Evolutionary conservation across 2,797 vertebrate genomes (phyloP).

Genomic region (Morus bassanus): DNA sequence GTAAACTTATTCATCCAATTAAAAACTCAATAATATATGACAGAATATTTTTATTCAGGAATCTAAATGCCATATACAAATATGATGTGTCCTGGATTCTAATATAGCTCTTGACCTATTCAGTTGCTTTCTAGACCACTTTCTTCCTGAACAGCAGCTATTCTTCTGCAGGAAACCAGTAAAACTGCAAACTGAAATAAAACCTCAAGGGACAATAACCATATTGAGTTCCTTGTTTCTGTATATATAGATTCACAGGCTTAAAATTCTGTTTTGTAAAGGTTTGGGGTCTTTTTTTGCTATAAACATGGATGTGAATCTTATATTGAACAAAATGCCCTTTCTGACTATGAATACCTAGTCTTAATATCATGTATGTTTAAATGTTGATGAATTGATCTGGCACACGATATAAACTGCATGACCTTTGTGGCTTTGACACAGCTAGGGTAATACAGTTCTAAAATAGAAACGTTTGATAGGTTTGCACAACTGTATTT

Average conservation of each 20-base stretch:
- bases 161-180: not conserved
- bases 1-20: not conserved
- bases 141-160: not conserved
- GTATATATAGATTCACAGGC: not conserved
- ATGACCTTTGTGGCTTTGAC: not conserved
- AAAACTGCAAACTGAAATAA: slow-evolving; percentile 10
- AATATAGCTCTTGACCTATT: not conserved
- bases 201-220: not conserved
- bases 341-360: not conserved
- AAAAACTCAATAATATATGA: not conserved
- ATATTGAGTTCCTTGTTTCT: not conserved
- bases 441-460: not conserved
- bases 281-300: not conserved
- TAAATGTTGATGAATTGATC: not conserved
- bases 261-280: not conserved
- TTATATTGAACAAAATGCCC: not conserved
- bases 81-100: not conserved
- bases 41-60: not conserved
- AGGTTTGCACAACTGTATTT: not conserved
- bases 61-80: not conserved
- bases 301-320: not conserved
- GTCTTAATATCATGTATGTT: not conserved
- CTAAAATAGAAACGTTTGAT: not conserved
- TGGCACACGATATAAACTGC: not conserved
- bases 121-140: not conserved